phyloP scores from a whole-genome alignment of 35 echinoderm and acorn worm species.

The Anneissia japonica region DNA sequence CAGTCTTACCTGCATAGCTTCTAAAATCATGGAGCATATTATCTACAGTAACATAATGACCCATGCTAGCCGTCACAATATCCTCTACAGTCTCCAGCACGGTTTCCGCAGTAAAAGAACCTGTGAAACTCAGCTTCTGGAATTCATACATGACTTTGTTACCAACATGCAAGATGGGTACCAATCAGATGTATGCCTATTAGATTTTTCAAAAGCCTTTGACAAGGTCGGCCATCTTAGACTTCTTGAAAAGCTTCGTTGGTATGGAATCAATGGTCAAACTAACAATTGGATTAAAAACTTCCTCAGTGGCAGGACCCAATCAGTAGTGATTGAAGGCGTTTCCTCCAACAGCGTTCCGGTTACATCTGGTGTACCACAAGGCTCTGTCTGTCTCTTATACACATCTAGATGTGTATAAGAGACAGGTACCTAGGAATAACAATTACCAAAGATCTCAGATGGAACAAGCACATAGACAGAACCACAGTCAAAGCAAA shows the following conservation, averaged over 20 bases:
- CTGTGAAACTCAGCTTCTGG: conserved; percentile 37
- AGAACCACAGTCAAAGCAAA: no score
- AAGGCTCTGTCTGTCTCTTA: no score
- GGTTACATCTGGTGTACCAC: no score
- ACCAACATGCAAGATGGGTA: conserved; percentile 36
- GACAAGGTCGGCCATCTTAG: conserved; percentile 15
- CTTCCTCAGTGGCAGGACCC: no score
- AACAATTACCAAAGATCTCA: no score
- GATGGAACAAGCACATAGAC: no score
- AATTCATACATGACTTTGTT: conserved; percentile 6
- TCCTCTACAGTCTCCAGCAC: conserved; percentile 34
- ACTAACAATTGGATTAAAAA: no score
- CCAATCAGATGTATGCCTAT: conserved; percentile 16
- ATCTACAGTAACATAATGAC: conserved; percentile 16
- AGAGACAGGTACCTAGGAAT: no score
- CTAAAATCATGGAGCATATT: conserved; percentile 41
- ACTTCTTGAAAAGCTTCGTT: conserved; percentile 12
- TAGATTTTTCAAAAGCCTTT: conserved; percentile 23
- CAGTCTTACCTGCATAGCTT: conserved; percentile 31
- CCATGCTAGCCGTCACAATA: conserved; percentile 22
- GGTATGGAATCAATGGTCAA: conserved; percentile 15
- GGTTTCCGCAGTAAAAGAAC: conserved; percentile 28
- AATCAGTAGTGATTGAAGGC: no score
- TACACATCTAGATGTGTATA: no score
- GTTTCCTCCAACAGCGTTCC: no score